phyloP scores from a whole-genome alignment of 2,797 vertebrate genomes.

The Sebastes elongatus region DNA sequence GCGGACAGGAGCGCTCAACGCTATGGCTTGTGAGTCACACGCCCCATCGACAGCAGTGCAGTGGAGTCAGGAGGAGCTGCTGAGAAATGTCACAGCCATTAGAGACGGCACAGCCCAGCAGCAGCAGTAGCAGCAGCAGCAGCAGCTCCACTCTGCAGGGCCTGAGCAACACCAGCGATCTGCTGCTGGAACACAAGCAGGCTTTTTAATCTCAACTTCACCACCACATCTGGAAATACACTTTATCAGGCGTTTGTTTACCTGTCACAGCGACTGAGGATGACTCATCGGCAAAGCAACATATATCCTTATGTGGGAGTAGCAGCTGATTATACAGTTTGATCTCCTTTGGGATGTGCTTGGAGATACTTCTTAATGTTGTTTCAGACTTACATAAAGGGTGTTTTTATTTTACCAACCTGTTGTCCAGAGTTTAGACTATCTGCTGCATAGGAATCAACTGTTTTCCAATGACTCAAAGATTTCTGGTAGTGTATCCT shows the following conservation, averaged over 20 bases:
- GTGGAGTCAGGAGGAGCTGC: conserved; percentile 76
- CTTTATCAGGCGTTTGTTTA: conserved; percentile 49
- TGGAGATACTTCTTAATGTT: conserved; percentile 21
- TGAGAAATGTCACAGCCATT: conserved; percentile 78
- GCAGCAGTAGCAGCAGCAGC: conserved; percentile 36
- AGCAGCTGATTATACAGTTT: conserved; percentile 44
- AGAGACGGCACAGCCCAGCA: conserved; percentile 54
- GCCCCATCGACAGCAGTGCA: conserved; percentile 77
- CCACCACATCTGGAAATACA: conserved; percentile 50
- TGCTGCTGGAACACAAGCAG: conserved; percentile 54
- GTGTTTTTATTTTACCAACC: conserved; percentile 37
- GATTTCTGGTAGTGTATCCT: neutral
- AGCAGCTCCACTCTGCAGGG: conserved; percentile 43
- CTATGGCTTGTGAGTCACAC: conserved; percentile 79
- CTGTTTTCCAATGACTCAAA: neutral
- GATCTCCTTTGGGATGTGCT: conserved; percentile 25
- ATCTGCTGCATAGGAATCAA: neutral
- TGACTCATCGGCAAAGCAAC: conserved; percentile 78
- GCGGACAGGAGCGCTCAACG: conserved; percentile 60
- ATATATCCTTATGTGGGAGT: conserved; percentile 54
- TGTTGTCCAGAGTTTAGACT: conserved; percentile 47
- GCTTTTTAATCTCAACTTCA: conserved; percentile 47
- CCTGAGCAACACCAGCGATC: conserved; percentile 15
- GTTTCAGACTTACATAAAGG: conserved; percentile 3
- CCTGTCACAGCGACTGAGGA: conserved; percentile 62